These are phyloP conservation scores for Columba janthina DNA, from an alignment of 2,113 vertebrate genomes.

Conservation along the genomic window DNA sequence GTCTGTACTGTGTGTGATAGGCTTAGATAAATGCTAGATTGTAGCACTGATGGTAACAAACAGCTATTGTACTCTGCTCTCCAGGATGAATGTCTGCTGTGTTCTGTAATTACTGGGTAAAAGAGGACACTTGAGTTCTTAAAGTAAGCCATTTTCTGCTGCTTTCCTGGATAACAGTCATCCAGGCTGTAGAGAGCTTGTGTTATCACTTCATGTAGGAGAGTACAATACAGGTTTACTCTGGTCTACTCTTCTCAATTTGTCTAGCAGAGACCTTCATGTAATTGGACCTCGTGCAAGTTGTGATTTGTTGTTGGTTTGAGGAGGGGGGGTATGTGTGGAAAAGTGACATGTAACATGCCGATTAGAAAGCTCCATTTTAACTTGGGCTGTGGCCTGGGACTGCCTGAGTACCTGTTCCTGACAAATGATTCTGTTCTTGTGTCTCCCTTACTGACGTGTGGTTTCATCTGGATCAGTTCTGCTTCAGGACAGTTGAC, in stretches of 20 bases:
- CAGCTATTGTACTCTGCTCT: conserved; percentile 15
- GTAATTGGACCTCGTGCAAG: neutral
- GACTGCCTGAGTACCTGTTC: neutral
- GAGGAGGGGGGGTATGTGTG: neutral
- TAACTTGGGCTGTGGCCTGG: neutral
- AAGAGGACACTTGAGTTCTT: conserved; percentile 46
- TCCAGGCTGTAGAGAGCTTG: neutral
- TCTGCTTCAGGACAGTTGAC: rapidly evolving
- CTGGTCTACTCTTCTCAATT: neutral
- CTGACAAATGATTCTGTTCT: neutral
- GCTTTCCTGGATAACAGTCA: neutral
- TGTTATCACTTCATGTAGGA: neutral
- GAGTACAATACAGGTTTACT: neutral
- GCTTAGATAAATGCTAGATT: conserved; percentile 23
- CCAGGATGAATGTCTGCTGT: conserved; percentile 40
- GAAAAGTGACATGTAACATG: neutral
- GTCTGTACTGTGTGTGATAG: neutral
- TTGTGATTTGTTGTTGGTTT: neutral
- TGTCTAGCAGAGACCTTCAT: neutral
- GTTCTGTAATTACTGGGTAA: conserved; percentile 38
- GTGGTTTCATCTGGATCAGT: neutral
- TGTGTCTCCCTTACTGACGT: neutral
- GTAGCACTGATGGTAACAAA: conserved; percentile 7
- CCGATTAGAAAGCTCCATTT: neutral
- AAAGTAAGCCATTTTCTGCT: conserved; percentile 45